Percentiles rank a stretch among this genome's conserved stretches.
phyloP scores from a whole-genome alignment of 2,113 vertebrate genomes.

The Rhea americana region DNA sequence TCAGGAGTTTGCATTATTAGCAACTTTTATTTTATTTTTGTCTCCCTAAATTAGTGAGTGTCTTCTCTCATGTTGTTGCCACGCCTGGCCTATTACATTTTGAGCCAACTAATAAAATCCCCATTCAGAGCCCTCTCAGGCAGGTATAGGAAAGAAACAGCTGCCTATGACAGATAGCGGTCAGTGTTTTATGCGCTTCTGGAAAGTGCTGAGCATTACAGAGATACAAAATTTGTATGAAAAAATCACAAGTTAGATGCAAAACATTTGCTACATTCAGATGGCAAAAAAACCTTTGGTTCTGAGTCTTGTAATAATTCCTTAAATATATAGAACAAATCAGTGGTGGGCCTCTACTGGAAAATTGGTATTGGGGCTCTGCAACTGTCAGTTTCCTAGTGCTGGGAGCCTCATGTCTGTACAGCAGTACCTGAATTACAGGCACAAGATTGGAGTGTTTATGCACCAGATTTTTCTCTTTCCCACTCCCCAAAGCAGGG shows the following conservation, averaged over 20 bases:
- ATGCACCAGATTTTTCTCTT: neutral
- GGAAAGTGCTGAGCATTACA: neutral
- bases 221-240: neutral
- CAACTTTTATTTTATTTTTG: neutral
- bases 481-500: rapidly evolving
- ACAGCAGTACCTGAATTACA: neutral
- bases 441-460: rapidly evolving
- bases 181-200: neutral
- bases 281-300: neutral
- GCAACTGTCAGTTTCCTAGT: neutral
- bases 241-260: neutral
- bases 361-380: neutral
- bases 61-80: neutral
- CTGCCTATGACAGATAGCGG: slow-evolving; percentile 21
- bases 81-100: slow-evolving; percentile 31
- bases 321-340: neutral
- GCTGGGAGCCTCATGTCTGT: neutral
- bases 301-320: neutral
- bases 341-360: neutral
- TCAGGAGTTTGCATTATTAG: neutral
- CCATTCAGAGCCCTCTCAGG: neutral
- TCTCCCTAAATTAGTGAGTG: neutral
- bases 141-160: slow-evolving; percentile 7
- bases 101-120: slow-evolving; percentile 36
- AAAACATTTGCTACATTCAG: neutral